Evolutionary conservation across 2,888 invertebrate genomes (phyloP).

Genomic region (Selenia dentaria): DNA sequence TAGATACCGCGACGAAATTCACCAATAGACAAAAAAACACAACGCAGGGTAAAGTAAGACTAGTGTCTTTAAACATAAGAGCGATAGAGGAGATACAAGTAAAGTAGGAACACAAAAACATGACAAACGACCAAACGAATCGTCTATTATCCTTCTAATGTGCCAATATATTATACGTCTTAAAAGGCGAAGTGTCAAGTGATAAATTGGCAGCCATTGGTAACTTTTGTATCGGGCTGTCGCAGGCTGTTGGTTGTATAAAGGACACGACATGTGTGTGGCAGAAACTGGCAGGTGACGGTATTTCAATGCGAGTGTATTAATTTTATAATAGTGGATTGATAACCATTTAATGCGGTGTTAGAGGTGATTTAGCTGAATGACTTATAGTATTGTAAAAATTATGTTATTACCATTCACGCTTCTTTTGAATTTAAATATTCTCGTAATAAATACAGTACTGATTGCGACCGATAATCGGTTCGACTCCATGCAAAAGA

Average conservation of each 20-base stretch:
- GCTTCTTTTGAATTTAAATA: no score
- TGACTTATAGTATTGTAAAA: not conserved
- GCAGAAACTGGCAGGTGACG: constrained; percentile 63
- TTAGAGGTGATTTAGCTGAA: constrained; percentile 21
- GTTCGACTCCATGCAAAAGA: no score
- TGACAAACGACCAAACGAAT: constrained; percentile 71
- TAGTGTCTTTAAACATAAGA: constrained; percentile 22
- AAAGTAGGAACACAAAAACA: constrained; percentile 53
- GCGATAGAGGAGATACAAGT: constrained; percentile 10
- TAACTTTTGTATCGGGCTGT: constrained; percentile 47
- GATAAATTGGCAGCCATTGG: constrained; percentile 67
- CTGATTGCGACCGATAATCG: no score
- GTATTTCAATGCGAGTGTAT: constrained; percentile 35
- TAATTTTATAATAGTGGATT: constrained; percentile 49
- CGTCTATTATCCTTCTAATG: constrained; percentile 78
- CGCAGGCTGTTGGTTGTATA: constrained; percentile 35
- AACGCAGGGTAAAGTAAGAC: constrained; percentile 16
- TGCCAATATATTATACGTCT: constrained; percentile 76
- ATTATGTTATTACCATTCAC: no score
- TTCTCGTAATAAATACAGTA: no score
- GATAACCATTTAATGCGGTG: constrained; percentile 37
- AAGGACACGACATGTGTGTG: constrained; percentile 25
- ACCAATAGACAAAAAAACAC: constrained; percentile 6
- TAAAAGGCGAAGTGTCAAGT: constrained; percentile 65
- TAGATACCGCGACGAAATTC: constrained; percentile 38